Percentiles rank a stretch among this genome's conserved stretches.
These are phyloP conservation scores for Nibea albiflora DNA, from an alignment of 2,113 vertebrate genomes.

Conservation along the genomic window DNA sequence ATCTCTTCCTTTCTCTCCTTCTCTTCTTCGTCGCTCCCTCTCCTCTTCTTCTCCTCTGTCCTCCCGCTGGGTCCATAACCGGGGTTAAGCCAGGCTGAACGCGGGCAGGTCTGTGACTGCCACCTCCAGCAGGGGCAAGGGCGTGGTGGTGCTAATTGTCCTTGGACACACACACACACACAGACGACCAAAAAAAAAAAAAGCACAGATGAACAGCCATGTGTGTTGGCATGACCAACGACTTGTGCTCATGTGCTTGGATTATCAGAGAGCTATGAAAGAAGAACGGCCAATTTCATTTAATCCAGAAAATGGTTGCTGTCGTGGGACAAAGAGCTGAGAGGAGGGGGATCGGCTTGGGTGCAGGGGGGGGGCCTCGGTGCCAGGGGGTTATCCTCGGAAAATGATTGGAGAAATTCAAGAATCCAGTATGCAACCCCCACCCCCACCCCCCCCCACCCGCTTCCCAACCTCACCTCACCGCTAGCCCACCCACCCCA, in stretches of 20 bases:
- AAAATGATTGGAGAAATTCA: slow-evolving; percentile 75
- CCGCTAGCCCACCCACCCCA: slow-evolving; percentile 19
- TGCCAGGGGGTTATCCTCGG: slow-evolving; percentile 73
- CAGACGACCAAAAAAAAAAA: background rate
- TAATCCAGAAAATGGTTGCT: slow-evolving; percentile 77
- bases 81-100: slow-evolving; percentile 73
- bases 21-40: background rate
- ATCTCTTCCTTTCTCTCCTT: slow-evolving; percentile 51
- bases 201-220: slow-evolving; percentile 45
- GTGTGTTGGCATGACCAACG: slow-evolving; percentile 63
- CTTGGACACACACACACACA: slow-evolving; percentile 25
- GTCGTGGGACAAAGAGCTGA: slow-evolving; percentile 48
- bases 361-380: slow-evolving; percentile 48
- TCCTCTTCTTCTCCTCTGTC: slow-evolving; percentile 32
- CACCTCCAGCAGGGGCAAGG: slow-evolving; percentile 53
- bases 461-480: slow-evolving; percentile 28
- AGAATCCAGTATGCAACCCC: slow-evolving; percentile 64
- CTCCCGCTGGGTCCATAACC: slow-evolving; percentile 61
- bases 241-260: slow-evolving; percentile 75
- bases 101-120: slow-evolving; percentile 68
- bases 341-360: slow-evolving; percentile 12
- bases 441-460: slow-evolving; percentile 19
- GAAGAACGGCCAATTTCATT: slow-evolving; percentile 76
- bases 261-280: slow-evolving; percentile 76
- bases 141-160: slow-evolving; percentile 75